Evolutionary conservation across 1,140 invertebrate species (phyloP).

Genomic region (Camponotus vicinus): DNA sequence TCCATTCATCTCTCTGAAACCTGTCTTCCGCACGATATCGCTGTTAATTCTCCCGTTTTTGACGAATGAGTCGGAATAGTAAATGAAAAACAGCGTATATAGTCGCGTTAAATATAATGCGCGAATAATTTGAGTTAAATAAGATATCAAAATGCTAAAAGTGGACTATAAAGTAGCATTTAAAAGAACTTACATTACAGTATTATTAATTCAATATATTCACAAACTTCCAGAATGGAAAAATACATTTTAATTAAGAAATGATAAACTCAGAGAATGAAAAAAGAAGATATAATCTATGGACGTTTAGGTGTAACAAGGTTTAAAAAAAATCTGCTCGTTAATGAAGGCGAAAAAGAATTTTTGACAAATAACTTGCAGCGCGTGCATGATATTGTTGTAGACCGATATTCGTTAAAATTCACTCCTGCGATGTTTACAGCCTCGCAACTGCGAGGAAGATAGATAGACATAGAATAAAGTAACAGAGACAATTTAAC

Average conservation of each 20-base stretch:
- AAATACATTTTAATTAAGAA: not conserved
- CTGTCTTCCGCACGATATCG: slow-evolving; percentile 51
- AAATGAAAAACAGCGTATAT: not conserved
- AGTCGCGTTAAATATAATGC: not conserved
- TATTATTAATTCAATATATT: not conserved
- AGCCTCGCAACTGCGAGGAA: slow-evolving; percentile 1
- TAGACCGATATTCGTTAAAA: slow-evolving; percentile 20
- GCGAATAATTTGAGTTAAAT: not conserved
- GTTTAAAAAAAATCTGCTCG: not conserved
- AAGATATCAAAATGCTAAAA: slow-evolving; percentile 1
- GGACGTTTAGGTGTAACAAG: not conserved
- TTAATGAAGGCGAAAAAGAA: not conserved
- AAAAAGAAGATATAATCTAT: not conserved
- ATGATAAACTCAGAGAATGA: not conserved
- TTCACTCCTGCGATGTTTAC: not conserved
- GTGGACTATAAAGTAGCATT: not conserved
- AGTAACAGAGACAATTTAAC: slow-evolving; percentile 42
- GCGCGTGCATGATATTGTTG: not conserved
- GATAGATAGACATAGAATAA: not conserved
- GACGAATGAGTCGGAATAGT: slow-evolving; percentile 1
- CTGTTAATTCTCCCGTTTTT: slow-evolving; percentile 40
- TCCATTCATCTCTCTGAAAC: slow-evolving; percentile 37
- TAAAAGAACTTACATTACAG: not conserved
- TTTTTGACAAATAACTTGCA: not conserved
- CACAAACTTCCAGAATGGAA: not conserved